Evolutionary conservation across 2,888 invertebrate species (phyloP).

Genomic region (Epistrophella euchroma): DNA sequence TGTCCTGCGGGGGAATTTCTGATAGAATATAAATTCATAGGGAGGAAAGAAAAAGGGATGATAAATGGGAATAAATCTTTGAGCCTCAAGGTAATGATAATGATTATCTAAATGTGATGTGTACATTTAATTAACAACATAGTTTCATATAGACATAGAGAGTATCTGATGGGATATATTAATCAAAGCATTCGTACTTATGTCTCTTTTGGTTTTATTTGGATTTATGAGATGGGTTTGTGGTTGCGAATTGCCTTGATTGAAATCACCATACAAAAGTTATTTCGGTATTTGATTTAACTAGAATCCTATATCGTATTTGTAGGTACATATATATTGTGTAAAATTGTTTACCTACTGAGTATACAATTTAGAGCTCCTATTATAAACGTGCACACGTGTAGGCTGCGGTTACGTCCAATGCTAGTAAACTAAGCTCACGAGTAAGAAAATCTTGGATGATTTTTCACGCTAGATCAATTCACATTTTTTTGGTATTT

Average conservation of each 20-base stretch:
- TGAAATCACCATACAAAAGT: not conserved
- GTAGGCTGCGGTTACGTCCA: too few relatives aligned
- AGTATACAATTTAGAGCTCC: too few relatives aligned
- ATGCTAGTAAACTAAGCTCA: too few relatives aligned
- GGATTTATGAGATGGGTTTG: not conserved
- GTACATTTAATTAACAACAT: conserved; percentile 38
- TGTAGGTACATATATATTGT: too few relatives aligned
- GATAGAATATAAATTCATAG: conserved; percentile 28
- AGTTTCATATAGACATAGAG: not conserved
- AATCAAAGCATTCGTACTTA: not conserved
- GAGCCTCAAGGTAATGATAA: conserved; percentile 29
- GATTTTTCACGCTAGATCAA: too few relatives aligned
- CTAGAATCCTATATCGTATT: not conserved
- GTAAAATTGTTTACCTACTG: too few relatives aligned
- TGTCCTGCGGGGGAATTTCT: conserved; percentile 55
- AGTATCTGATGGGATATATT: not conserved
- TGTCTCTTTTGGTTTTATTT: not conserved
- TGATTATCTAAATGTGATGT: conserved; percentile 36
- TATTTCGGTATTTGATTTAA: not conserved
- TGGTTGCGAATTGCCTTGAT: not conserved
- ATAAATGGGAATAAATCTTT: conserved; percentile 34
- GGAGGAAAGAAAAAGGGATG: conserved; percentile 35
- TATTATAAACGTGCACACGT: too few relatives aligned
- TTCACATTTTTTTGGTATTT: too few relatives aligned
- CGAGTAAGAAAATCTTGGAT: too few relatives aligned